Conservation (phyloP, 2,797 vertebrate genomes). For the Sylvilagus floridanus region DNA sequence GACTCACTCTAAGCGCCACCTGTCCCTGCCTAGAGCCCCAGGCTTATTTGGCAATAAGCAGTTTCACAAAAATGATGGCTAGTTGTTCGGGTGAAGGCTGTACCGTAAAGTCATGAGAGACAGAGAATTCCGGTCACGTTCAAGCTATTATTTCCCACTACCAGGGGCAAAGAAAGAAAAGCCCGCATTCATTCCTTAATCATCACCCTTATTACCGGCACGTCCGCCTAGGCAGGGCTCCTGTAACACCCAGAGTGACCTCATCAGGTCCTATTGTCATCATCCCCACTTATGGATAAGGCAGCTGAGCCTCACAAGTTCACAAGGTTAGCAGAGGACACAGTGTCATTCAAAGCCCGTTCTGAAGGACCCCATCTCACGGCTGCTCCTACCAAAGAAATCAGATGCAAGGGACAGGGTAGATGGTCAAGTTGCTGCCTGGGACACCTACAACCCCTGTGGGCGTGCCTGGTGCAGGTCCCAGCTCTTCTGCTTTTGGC, state of each 20-base stretch:
- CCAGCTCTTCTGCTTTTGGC: no score
- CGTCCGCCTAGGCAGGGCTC: background rate
- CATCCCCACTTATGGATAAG: background rate
- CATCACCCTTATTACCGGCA: background rate
- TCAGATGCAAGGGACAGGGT: background rate
- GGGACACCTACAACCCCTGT: no score
- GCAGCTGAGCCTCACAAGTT: background rate
- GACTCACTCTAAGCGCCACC: background rate
- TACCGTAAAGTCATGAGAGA: background rate
- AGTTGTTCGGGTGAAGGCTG: background rate
- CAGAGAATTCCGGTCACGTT: background rate
- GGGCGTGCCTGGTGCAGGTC: no score
- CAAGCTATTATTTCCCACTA: background rate
- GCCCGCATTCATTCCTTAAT: background rate
- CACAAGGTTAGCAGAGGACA: background rate
- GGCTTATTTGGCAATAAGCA: conserved; percentile 60
- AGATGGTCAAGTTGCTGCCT: no score
- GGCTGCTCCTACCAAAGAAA: background rate
- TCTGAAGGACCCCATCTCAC: background rate
- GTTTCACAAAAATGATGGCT: conserved; percentile 24
- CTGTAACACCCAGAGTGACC: background rate
- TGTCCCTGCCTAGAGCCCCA: background rate
- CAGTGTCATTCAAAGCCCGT: background rate
- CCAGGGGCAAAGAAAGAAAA: background rate
- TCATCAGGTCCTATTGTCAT: background rate